Evolutionary conservation across 2,797 vertebrate genomes (phyloP).

Genomic region (Pyrocephalus nanus): DNA sequence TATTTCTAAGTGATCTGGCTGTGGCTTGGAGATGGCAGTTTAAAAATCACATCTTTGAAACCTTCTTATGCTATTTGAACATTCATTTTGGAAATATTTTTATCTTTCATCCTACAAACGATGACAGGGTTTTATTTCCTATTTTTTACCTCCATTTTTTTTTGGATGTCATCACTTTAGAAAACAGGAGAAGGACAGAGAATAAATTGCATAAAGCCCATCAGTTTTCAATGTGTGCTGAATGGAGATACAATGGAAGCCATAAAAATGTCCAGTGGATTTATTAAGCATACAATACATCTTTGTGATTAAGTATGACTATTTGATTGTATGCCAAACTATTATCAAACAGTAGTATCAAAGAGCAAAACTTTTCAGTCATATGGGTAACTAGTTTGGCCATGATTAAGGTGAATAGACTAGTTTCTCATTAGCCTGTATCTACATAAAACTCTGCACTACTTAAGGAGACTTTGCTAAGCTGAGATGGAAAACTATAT

Average conservation of each 20-base stretch:
- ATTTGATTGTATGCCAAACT: neutral
- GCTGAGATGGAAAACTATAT: neutral
- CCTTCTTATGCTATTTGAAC: neutral
- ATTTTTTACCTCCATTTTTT: accelerated
- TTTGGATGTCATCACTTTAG: neutral
- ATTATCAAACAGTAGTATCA: neutral
- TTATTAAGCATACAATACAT: conserved; percentile 1
- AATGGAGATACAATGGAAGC: neutral
- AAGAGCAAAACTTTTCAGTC: neutral
- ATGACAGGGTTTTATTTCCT: neutral
- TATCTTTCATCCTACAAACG: neutral
- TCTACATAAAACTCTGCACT: neutral
- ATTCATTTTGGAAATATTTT: conserved; percentile 39
- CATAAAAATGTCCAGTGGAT: neutral
- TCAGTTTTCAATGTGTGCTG: neutral
- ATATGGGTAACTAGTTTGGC: neutral
- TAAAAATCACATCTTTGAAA: conserved; percentile 24
- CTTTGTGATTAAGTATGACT: neutral
- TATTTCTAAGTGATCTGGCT: conserved; percentile 48
- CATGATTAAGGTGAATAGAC: neutral
- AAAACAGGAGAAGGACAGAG: neutral
- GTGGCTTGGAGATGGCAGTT: conserved; percentile 37
- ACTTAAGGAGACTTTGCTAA: neutral
- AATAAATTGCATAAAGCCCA: neutral
- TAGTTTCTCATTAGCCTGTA: neutral